Percentiles rank a stretch among this genome's conserved stretches.
These are phyloP conservation scores for Ptilonorhynchus violaceus DNA, from an alignment of 2,113 vertebrate species.

Conservation along the genomic window DNA sequence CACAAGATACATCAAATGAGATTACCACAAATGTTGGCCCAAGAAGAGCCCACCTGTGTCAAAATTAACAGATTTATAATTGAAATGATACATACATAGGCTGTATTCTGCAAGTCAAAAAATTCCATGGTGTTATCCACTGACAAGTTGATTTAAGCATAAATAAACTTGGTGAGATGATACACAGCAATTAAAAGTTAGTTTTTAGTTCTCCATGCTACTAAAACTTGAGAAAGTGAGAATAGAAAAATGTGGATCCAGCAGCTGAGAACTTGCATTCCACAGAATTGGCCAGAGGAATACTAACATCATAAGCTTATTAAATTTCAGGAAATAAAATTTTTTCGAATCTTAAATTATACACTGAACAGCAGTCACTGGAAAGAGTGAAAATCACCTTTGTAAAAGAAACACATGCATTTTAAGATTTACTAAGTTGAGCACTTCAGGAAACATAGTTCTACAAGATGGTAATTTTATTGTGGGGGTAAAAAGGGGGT, in stretches of 20 bases:
- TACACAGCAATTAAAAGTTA: neutral
- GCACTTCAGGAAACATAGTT: neutral
- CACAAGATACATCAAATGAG: neutral
- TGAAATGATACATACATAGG: neutral
- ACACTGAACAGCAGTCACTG: neutral
- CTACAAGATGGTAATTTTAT: neutral
- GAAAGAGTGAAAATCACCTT: neutral
- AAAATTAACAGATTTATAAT: neutral
- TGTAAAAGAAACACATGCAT: neutral
- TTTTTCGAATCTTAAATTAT: neutral
- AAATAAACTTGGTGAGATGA: neutral
- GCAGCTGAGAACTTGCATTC: neutral
- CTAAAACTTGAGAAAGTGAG: slow-evolving; percentile 25
- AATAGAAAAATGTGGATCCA: neutral
- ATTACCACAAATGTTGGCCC: neutral
- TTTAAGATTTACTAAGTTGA: neutral
- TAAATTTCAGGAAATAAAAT: neutral
- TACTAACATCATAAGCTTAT: neutral
- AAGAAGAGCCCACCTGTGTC: neutral
- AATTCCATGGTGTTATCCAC: neutral
- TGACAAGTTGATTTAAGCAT: neutral
- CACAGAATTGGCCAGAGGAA: neutral
- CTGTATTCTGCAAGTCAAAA: neutral
- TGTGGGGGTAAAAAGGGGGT: neutral
- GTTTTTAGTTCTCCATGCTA: neutral